Evolutionary conservation across 2,113 vertebrate species (phyloP), one percentile per base, ranked within the genome.

Genomic region (Clarias batrachus): DNA sequence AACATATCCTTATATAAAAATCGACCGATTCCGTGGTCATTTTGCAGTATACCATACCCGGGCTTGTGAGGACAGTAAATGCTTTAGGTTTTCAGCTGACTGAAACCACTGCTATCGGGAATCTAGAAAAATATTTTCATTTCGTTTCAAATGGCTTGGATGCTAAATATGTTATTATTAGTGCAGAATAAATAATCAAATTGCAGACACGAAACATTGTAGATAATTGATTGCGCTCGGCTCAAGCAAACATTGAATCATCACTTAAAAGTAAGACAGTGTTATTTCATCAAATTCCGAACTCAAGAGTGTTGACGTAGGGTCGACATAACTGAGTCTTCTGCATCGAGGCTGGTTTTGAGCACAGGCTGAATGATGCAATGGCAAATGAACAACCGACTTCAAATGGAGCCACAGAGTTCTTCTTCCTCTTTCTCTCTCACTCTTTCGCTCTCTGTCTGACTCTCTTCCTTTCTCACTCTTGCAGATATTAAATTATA

Each of bases 371-470:
- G 33, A 21, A 82, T 74, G 84, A 84, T 81, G 59, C 66, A 76
- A 33, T 62, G 59, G 62, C 48, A n/a, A 37, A 71, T 88, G 54
- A 87, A 17, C 80, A 25, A 62, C 37, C 88, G 91, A 93, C 88
- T 92, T 93, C 88, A 87, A 84, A 41, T 52, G 62, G 17, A 78
- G 68, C 57, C 70, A 73, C 77, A 76, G 81, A 85, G 87, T 91
- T 27, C 84, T 56, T 27, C 17, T 62, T 52, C 48, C 84, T 82
- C 79, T 85, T 66, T 74, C 81, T 17, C 27, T 30, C 83, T 85
- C 81, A 85, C 65, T 81, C 81, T 16, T 14, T 13, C 7, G 2
- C 56, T 71, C 73, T 89, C 85, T 37, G 80, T 84, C 83, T 81
- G 80, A 83, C 71, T 76, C 65, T 21, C 23, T 30, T 83, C 84